phyloP scores from a whole-genome alignment of 2,113 vertebrate species.

The Perca flavescens region DNA sequence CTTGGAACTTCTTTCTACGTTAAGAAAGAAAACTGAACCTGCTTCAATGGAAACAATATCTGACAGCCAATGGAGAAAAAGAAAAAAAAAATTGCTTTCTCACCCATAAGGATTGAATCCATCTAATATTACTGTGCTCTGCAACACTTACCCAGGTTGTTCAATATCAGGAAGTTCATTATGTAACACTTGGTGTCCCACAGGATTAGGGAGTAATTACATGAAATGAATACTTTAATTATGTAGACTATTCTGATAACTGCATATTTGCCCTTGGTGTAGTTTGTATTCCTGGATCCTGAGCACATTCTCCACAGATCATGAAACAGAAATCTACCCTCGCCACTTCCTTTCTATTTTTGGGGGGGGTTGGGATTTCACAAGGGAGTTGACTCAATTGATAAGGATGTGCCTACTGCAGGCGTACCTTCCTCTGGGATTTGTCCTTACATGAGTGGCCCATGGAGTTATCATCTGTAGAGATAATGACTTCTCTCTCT shows the following conservation, averaged over 20 bases:
- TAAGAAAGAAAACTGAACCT: neutral
- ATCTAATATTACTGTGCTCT: constrained; percentile 64
- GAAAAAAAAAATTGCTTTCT: constrained; percentile 42
- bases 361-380: constrained; percentile 55
- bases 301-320: constrained; percentile 77
- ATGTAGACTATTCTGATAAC: constrained; percentile 81
- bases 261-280: constrained; percentile 81
- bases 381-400: constrained; percentile 75
- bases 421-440: constrained; percentile 67
- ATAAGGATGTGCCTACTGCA: constrained; percentile 76
- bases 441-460: constrained; percentile 69
- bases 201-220: constrained; percentile 82
- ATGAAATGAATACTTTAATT: constrained; percentile 86
- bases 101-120: constrained; percentile 35
- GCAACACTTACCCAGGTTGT: constrained; percentile 69
- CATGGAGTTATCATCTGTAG: constrained; percentile 74
- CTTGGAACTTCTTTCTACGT: neutral
- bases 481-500: constrained; percentile 68
- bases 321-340: constrained; percentile 81
- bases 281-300: constrained; percentile 81
- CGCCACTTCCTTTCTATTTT: constrained; percentile 78
- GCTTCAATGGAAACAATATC: neutral
- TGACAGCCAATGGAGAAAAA: constrained; percentile 29
- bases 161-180: constrained; percentile 83
- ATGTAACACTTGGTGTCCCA: constrained; percentile 77